Evolutionary conservation across 1,140 invertebrate species (phyloP).

Genomic region (Drosophila suzukii): DNA sequence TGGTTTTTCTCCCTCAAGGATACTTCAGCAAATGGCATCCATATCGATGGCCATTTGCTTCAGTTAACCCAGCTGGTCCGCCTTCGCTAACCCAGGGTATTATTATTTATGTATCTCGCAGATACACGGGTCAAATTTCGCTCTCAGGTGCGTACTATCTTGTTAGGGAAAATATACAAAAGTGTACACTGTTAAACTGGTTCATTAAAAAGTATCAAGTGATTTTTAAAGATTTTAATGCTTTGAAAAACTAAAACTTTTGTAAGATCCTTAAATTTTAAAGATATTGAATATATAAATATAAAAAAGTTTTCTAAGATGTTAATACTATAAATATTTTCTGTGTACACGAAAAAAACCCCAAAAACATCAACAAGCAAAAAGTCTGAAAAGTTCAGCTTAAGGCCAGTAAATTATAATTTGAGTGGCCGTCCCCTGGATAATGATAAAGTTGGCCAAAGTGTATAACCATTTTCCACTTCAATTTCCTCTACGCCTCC

Average conservation of each 20-base stretch:
- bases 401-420: conserved; percentile 36
- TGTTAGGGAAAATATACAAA: conserved; percentile 12
- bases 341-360: background rate
- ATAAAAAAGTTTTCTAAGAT: too few relatives aligned
- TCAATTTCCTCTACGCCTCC: conserved; percentile 7
- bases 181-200: background rate
- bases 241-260: too few relatives aligned
- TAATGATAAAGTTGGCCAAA: conserved; percentile 28
- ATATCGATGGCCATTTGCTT: conserved; percentile 56
- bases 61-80: conserved; percentile 12
- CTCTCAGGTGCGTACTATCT: conserved; percentile 65
- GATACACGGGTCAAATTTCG: conserved; percentile 37
- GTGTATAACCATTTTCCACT: conserved; percentile 35
- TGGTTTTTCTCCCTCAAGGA: conserved; percentile 36
- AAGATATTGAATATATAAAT: too few relatives aligned
- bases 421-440: conserved; percentile 8
- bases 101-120: conserved; percentile 74
- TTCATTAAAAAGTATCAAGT: too few relatives aligned
- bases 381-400: conserved; percentile 24
- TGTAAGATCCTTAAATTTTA: too few relatives aligned
- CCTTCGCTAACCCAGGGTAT: conserved; percentile 15
- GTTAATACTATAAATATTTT: too few relatives aligned
- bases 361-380: background rate
- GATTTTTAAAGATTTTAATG: background rate
- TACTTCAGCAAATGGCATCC: conserved; percentile 53